A percentile compares a stretch with the other conserved stretches of the same genome.
These are phyloP conservation scores for Turritopsis dohrnii DNA, from an alignment of 30 jellyfish, hydroid and myxozoan genomes.

Conservation along the genomic window DNA sequence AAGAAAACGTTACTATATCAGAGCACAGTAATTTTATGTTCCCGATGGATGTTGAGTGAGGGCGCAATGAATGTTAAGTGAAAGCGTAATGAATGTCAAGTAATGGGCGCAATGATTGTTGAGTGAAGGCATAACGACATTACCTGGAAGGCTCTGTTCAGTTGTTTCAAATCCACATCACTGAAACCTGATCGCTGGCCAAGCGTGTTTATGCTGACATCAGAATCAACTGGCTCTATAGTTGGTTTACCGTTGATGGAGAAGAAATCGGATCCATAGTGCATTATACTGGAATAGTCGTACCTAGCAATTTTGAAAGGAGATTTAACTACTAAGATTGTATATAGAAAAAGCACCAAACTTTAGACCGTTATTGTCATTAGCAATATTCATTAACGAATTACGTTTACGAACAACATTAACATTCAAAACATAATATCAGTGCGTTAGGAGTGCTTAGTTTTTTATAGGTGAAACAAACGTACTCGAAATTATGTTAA, in stretches of 20 bases:
- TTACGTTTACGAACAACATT: no score
- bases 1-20: neutral
- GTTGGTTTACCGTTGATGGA: neutral
- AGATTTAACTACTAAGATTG: no score
- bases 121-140: neutral
- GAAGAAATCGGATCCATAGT: neutral
- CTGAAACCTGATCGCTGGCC: slow-evolving; percentile 10
- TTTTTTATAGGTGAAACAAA: no score
- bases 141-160: neutral
- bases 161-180: neutral
- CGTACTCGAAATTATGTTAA: no score
- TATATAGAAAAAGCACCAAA: no score
- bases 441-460: no score
- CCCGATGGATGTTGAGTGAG: neutral
- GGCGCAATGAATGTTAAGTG: no score
- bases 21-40: neutral
- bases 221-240: neutral
- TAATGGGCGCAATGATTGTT: neutral
- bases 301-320: neutral
- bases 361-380: neutral
- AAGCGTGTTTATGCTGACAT: neutral
- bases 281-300: slow-evolving; percentile 11
- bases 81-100: no score
- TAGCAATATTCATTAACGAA: no score
- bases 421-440: no score